Evolutionary conservation across 92 coral and sea anemone genomes (phyloP).

Genomic region (Zoanthus sociatus): DNA sequence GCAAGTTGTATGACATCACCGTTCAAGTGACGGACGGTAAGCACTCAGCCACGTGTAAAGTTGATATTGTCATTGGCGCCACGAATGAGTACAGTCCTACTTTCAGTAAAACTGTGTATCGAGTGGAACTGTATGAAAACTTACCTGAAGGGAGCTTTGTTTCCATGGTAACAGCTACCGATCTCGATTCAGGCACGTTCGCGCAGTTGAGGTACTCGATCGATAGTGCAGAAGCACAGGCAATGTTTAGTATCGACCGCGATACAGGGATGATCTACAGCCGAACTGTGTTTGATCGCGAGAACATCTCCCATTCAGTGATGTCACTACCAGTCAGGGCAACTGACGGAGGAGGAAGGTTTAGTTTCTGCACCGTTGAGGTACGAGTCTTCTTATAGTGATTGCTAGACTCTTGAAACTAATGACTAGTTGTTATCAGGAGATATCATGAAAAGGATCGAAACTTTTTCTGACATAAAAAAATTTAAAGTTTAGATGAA

Average conservation of each 20-base stretch:
- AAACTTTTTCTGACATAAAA: no score
- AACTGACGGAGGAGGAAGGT: conserved; percentile 93
- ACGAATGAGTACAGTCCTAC: conserved; percentile 92
- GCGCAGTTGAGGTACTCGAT: conserved; percentile 86
- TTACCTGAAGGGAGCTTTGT: conserved; percentile 92
- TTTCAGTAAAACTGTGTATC: conserved; percentile 79
- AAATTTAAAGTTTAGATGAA: no score
- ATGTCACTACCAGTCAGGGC: conserved; percentile 91
- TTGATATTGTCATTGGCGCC: conserved; percentile 92
- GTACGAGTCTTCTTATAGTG: conserved; percentile 43
- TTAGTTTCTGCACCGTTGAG: conserved; percentile 94
- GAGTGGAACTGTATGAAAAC: conserved; percentile 86
- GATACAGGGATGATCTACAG: conserved; percentile 95
- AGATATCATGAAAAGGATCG: no score
- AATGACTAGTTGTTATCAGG: no score
- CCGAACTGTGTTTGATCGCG: conserved; percentile 90
- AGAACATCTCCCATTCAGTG: conserved; percentile 79
- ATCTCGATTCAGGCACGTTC: conserved; percentile 87
- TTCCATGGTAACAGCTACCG: conserved; percentile 97
- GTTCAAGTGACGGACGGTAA: conserved; percentile 84
- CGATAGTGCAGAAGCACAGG: conserved; percentile 83
- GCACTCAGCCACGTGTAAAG: conserved; percentile 71
- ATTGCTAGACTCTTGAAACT: no score
- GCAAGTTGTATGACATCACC: conserved; percentile 82
- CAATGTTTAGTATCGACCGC: conserved; percentile 86